Evolutionary conservation across 2,888 invertebrate genomes (phyloP), one percentile per base, ranked within the genome.

Genomic region (Ichneumoninae sp.): DNA sequence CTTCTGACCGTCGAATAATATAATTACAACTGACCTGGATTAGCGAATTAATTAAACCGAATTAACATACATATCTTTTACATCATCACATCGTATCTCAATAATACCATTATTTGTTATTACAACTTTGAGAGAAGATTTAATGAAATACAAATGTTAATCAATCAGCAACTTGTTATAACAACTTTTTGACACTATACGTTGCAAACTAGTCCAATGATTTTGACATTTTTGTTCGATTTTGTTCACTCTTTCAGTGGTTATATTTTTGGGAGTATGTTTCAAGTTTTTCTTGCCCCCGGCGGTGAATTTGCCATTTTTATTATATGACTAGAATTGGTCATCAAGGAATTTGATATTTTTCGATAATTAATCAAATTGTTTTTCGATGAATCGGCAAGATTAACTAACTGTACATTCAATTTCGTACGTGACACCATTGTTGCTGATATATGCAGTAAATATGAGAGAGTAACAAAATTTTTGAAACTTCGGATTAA

Each of bases 81-180:
- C 74, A 33, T 62, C 47, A 50, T 76, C 76, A 52, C 54, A 52
- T 76, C 36, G 16, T 66, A 76, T 66, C 76, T 52, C 76, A 66
- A 65, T 76, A 66, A 65, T 76, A 66, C 50, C 66, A 76, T 76
- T 54, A 54, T 66, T 76, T 66, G 26, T 50, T 66, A 52, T 65
- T 52, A 65, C 16, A 65, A 66, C 33, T 65, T 65, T 6, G 62
- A 33, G 6, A 13, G 7, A 62, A n/a, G 33, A 62, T 62, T 33
- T 7, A 62, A 33, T 16, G 22, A 57, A 57, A 74, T 74, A 26
- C 36, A 40, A 40, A 71, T 13, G 10, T 22, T 19, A 71, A 36
- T 54, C 6, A 19, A 33, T 47, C 75, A 47, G 62, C 62, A 75
- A 62, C 33, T 7, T 40, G 33, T 40, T 40, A 40, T 10, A 40